These are phyloP conservation scores for Pipistrellus kuhlii DNA, from an alignment of 2,797 vertebrate species.

Conservation along the genomic window DNA sequence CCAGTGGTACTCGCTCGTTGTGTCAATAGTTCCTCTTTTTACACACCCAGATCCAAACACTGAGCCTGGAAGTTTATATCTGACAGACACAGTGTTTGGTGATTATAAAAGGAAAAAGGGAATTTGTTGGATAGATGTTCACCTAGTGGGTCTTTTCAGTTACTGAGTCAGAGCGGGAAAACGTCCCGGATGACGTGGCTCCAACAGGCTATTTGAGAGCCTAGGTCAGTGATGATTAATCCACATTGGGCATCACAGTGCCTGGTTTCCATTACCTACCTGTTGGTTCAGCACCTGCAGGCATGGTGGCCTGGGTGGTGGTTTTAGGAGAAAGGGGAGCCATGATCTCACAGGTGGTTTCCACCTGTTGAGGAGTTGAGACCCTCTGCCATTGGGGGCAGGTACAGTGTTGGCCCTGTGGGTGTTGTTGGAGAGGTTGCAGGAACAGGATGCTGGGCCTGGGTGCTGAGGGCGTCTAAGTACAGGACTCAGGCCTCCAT, in stretches of 20 bases:
- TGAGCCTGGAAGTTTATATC: neutral
- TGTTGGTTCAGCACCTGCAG: neutral
- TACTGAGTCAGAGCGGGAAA: neutral
- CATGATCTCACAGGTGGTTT: neutral
- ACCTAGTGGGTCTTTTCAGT: neutral
- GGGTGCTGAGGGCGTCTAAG: neutral
- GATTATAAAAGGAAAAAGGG: neutral
- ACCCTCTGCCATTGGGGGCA: neutral
- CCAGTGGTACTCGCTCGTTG: neutral
- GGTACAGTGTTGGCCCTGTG: neutral
- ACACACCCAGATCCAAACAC: neutral
- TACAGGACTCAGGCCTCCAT: neutral
- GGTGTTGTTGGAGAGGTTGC: neutral
- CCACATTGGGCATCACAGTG: neutral
- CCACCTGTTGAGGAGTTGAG: neutral
- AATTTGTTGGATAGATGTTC: constrained; percentile 5
- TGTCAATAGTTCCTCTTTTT: neutral
- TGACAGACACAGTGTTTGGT: neutral
- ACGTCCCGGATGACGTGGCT: neutral
- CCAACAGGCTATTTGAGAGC: neutral
- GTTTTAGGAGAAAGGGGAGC: neutral
- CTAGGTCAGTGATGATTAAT: neutral
- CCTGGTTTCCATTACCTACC: neutral
- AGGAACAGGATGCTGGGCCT: neutral
- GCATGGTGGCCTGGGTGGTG: neutral